Percentiles rank a stretch among this genome's conserved stretches.
Conservation (phyloP, 2,113 vertebrate genomes). For the Callorhinus ursinus region DNA sequence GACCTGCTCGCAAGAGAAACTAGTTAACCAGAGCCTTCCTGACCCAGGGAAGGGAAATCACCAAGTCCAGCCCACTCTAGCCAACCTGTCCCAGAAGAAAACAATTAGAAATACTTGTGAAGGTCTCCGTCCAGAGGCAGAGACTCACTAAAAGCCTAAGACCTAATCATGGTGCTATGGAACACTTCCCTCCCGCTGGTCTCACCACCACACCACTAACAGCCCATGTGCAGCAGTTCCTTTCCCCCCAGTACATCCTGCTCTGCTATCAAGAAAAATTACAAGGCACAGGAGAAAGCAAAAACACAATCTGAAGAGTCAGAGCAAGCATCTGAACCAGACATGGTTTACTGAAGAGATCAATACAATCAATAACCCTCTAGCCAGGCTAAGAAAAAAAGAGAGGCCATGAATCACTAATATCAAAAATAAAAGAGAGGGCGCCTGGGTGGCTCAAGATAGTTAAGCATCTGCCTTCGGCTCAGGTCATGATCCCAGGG, state of each 20-base stretch:
- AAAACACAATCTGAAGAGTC: not conserved
- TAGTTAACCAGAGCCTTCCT: not conserved
- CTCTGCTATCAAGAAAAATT: not conserved
- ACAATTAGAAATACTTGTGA: not conserved
- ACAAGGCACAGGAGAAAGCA: not conserved
- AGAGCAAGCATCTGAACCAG: not conserved
- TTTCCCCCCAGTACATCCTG: not conserved
- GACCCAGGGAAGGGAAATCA: not conserved
- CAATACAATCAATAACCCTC: not conserved
- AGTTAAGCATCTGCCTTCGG: no score
- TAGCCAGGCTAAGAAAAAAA: not conserved
- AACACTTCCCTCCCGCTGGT: not conserved
- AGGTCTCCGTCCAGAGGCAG: not conserved
- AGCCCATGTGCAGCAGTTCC: not conserved
- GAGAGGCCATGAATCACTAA: no score
- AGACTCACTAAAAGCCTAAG: not conserved
- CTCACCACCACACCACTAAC: not conserved
- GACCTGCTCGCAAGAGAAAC: not conserved
- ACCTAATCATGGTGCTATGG: rapidly evolving
- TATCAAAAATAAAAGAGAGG: not conserved
- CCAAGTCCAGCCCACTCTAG: no score
- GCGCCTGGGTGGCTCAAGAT: no score
- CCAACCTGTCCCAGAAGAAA: not conserved
- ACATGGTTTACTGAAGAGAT: not conserved
- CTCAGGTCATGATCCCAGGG: no score